Evolutionary conservation across 2,888 invertebrate species (phyloP).

Genomic region (Aporophyla nigra): DNA sequence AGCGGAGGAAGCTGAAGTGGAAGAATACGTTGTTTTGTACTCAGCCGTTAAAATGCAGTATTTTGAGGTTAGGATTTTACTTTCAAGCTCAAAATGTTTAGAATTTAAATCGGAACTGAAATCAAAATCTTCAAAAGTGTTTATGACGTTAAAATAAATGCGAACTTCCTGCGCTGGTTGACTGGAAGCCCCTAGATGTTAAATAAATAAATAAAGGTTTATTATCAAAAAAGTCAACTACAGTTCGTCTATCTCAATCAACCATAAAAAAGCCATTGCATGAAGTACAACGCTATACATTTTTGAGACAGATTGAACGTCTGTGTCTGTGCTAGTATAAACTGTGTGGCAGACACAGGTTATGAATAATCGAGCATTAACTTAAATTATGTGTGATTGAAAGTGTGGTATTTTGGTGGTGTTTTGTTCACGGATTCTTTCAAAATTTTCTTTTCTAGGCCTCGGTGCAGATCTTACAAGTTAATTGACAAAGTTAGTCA

Average conservation of each 20-base stretch:
- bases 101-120: background rate
- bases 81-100: background rate
- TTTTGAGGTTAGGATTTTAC: background rate
- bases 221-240: no score
- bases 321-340: no score
- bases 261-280: no score
- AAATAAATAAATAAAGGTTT: no score
- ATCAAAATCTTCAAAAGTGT: background rate
- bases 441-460: no score
- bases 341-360: no score
- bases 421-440: background rate
- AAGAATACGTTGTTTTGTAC: constrained; percentile 4
- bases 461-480: background rate
- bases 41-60: background rate
- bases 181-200: background rate
- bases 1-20: background rate
- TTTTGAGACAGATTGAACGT: no score
- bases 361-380: background rate
- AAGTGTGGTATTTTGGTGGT: no score
- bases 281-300: no score
- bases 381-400: background rate
- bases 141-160: background rate
- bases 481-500: background rate
- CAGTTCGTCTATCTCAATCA: no score
- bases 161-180: background rate